Conservation (phyloP, 2,888 invertebrate species). For the Cephalotes varians region DNA sequence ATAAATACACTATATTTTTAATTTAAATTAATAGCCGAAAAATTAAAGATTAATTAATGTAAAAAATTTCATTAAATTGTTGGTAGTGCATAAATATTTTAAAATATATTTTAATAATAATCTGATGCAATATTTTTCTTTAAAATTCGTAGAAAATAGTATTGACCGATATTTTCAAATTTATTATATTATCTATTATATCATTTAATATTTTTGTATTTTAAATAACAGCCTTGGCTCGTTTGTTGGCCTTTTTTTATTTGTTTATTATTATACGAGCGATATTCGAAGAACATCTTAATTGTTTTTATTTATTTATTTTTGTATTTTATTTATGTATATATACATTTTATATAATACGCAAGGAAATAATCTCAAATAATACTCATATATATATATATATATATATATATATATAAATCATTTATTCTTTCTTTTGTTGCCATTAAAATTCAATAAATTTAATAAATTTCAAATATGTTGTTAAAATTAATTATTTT, state of each 20-base stretch:
- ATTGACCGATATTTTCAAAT: background rate
- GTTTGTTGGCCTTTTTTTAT: background rate
- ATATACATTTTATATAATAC: background rate
- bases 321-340: background rate
- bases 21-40: background rate
- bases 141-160: background rate
- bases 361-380: background rate
- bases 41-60: background rate
- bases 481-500: conserved; percentile 11
- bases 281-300: no score
- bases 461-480: background rate
- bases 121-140: background rate
- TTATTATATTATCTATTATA: no score
- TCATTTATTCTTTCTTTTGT: background rate
- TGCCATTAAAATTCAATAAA: background rate
- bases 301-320: no score
- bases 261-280: no score
- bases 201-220: no score
- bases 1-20: background rate
- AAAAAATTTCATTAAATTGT: background rate
- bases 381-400: background rate
- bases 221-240: no score
- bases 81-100: background rate
- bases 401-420: no score
- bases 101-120: conserved; percentile 4